Evolutionary conservation across 2,113 vertebrate species (phyloP), one percentile per base, ranked within the genome.

Genomic region (Prunella fulvescens): DNA sequence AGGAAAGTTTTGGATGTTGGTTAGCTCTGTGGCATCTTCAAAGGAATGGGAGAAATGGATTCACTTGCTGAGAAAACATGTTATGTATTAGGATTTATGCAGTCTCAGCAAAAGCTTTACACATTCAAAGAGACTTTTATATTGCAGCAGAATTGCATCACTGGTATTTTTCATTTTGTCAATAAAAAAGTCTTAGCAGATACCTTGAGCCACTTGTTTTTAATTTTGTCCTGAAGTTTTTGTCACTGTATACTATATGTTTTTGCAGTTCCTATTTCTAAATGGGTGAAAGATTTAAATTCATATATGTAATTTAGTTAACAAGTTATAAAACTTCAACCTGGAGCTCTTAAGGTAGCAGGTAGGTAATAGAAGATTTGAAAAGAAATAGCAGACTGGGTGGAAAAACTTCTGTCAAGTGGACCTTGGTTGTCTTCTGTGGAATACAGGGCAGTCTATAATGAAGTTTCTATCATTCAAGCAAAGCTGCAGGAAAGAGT

Each of bases 401-500:
- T 37, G 31, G 19, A 40, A 65, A 77, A 13, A 19, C 11, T n/a
- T 53, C 1, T 19, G 17, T 81, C 4, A 57, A 66, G 23, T 83
- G 31, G 12, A 35, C 29, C 12, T 72, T 81, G n/a, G 42, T 40
- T 69, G 50, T 70, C 16, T 58, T 73, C 37, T 79, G 19, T 61
- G 35, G 47, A 58, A 60, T 44, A 74, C 40, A 67, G 44, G 29
- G 12, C 31, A 71, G 16, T 28, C 77, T 54, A 3, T 76, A 67
- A 78, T 66, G 39, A 78, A 53, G 37, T 54, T 88, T 64, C 39
- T 82, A 2, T 40, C 5, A 26, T 62, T 81, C 72, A 54, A 65
- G 70, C 31, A 89, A 88, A 94, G 65, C 28, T 94, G 25, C 42
- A 66, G 76, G 61, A 76, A 35, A 79, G 61, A 76, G n/a, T 58